phyloP scores from a whole-genome alignment of 2,888 invertebrate genomes.

The Venustoraphidia nigricollis region DNA sequence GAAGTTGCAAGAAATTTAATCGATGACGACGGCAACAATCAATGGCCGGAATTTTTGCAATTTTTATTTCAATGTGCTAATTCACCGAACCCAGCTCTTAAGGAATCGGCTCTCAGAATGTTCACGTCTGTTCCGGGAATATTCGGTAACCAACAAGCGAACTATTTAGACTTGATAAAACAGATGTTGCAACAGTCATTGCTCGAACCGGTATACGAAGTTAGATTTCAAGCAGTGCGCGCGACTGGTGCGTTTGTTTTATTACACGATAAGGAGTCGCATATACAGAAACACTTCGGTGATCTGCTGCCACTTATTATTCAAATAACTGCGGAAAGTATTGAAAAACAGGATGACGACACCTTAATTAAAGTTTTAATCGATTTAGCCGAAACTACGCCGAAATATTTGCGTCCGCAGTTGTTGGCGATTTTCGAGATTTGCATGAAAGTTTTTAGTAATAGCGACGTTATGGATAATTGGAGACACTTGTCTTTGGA shows the following conservation, averaged over 20 bases:
- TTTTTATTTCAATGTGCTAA: conserved; percentile 92
- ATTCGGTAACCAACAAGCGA: conserved; percentile 88
- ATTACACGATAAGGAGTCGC: conserved; percentile 85
- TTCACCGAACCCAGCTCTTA: conserved; percentile 64
- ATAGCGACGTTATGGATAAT: conserved; percentile 55
- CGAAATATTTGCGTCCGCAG: conserved; percentile 82
- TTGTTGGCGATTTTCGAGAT: conserved; percentile 73
- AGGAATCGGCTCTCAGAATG: conserved; percentile 88
- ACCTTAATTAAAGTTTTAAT: conserved; percentile 83
- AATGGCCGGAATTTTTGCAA: conserved; percentile 85
- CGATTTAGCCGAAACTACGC: conserved; percentile 84
- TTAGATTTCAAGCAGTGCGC: conserved; percentile 68
- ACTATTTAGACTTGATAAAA: conserved; percentile 85
- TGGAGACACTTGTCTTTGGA: conserved; percentile 87
- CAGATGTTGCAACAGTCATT: conserved; percentile 83
- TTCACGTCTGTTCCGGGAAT: conserved; percentile 92
- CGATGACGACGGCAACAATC: conserved; percentile 90
- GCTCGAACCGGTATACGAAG: conserved; percentile 54
- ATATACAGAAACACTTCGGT: conserved; percentile 73
- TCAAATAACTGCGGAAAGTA: conserved; percentile 61
- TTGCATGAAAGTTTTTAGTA: conserved; percentile 68
- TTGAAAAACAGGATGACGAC: conserved; percentile 76
- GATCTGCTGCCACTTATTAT: conserved; percentile 59
- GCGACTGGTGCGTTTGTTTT: conserved; percentile 79
- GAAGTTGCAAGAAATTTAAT: conserved; percentile 89